Conservation (phyloP, 1,140 invertebrate species). For the Drosophila simulans region DNA sequence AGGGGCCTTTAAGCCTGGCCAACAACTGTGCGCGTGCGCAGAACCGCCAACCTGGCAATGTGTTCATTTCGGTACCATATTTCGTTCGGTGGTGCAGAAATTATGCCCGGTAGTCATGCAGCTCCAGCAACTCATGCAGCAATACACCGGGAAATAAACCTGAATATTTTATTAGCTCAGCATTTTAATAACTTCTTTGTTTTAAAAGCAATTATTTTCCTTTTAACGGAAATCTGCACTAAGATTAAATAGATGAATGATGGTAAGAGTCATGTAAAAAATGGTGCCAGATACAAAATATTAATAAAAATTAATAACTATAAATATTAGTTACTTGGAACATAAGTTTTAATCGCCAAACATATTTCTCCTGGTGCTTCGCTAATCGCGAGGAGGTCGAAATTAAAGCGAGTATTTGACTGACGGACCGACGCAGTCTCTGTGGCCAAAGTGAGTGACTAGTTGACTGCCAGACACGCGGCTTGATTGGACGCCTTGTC, state of each 20-base stretch:
- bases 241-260: too few relatives aligned
- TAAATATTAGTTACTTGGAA: too few relatives aligned
- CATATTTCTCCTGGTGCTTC: background rate
- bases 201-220: too few relatives aligned
- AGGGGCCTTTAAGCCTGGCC: conserved; percentile 29
- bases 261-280: too few relatives aligned
- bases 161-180: background rate
- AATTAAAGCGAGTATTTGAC: conserved; percentile 52
- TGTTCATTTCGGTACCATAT: conserved; percentile 74
- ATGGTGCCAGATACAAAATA: too few relatives aligned
- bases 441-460: conserved; percentile 46
- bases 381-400: conserved; percentile 21
- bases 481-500: conserved; percentile 67
- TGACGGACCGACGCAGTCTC: conserved; percentile 57
- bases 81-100: conserved; percentile 59
- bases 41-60: conserved; percentile 60
- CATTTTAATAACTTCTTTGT: too few relatives aligned
- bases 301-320: too few relatives aligned
- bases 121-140: conserved; percentile 24
- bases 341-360: too few relatives aligned
- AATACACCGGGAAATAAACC: conserved; percentile 2
- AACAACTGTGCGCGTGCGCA: conserved; percentile 72
- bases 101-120: conserved; percentile 83
- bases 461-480: conserved; percentile 55
- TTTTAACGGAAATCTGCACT: too few relatives aligned